A percentile compares a stretch with the other conserved stretches of the same genome.
phyloP scores from a whole-genome alignment of 1,140 invertebrate genomes.

The Dendrolimus punctatus region DNA sequence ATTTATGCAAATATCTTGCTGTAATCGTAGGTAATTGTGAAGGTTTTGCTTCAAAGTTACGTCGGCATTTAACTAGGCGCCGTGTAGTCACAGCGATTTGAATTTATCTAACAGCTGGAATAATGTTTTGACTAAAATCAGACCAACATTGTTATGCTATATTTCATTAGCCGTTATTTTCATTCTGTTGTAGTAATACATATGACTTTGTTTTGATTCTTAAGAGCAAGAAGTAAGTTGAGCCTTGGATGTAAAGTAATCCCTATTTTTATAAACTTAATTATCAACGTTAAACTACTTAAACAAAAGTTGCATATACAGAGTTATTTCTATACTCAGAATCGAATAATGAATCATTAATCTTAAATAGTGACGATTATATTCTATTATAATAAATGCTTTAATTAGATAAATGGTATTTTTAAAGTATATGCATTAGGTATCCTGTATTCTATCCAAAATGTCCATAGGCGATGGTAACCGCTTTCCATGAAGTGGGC shows the following conservation, averaged over 20 bases:
- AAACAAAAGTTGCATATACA: no score
- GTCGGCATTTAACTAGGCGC: slow-evolving; percentile 10
- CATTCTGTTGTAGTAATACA: slow-evolving; percentile 14
- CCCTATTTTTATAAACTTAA: not conserved
- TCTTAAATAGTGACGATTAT: no score
- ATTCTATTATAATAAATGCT: no score
- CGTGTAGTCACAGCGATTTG: slow-evolving; percentile 7
- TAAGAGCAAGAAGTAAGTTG: slow-evolving; percentile 35
- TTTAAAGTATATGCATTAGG: no score
- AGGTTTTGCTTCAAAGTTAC: slow-evolving; percentile 16
- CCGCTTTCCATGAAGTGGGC: no score
- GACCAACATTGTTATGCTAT: not conserved
- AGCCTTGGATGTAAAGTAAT: slow-evolving; percentile 37
- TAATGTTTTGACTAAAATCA: slow-evolving; percentile 4
- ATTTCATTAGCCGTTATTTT: not conserved
- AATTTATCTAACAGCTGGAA: slow-evolving; percentile 13
- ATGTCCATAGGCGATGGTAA: no score
- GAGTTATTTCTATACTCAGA: no score
- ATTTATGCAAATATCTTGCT: slow-evolving; percentile 15
- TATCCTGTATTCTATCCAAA: no score
- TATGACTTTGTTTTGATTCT: slow-evolving; percentile 46
- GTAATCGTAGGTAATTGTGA: slow-evolving; percentile 10
- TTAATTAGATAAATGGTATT: no score
- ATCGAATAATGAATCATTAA: no score
- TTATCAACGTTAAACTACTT: no score